Evolutionary conservation across 2,113 vertebrate species (phyloP), one percentile per base, ranked within the genome.

Genomic region (Myodes glareolus): DNA sequence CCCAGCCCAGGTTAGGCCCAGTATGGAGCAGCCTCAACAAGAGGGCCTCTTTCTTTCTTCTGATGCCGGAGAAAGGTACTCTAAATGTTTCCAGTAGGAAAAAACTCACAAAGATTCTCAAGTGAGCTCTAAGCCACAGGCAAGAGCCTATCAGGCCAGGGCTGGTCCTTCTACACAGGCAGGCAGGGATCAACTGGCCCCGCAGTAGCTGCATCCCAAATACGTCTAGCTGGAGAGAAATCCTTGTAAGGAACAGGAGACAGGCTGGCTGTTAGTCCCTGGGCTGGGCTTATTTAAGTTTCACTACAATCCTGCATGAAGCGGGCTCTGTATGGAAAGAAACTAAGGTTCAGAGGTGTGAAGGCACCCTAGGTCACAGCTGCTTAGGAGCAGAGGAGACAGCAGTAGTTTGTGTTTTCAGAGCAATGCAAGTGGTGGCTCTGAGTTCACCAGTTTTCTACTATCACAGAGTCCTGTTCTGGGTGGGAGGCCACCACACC

Each of bases 81-180:
- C 50, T 95, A 42, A 92, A 42, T 19, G 70, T 85, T 88, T 77
- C 36, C 25, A 68, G 86, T 47, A 94, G 87, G 19, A 80, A 27
- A 63, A 55, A 80, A 52, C 16, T 12, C 4, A 84, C 55, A 42
- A 42, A 63, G 58, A 25, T 61, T 86, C n/a, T 86, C 78, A 52
- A 29, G 73, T 8, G 36, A 88, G 73, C 55, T 84, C n/a, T 55
- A 58, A 92, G 88, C n/a, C 1, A 8, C 6, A 21, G 36, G 58
- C 42, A 63, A 17, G 70, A 27, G 39, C 58, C 87, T 72, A 78
- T 78, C 11, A 27, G 63, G 33, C 50, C 27, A 42, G 58, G 45
- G 1, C 45, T 70, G 0, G 1, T 9, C 47, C 19, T 70, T 45
- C 47, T n/a, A 78, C 23, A 70, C 10, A 31, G 63, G 31, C 0